phyloP scores from a whole-genome alignment of 2,113 vertebrate species.

The Clarias batrachus region DNA sequence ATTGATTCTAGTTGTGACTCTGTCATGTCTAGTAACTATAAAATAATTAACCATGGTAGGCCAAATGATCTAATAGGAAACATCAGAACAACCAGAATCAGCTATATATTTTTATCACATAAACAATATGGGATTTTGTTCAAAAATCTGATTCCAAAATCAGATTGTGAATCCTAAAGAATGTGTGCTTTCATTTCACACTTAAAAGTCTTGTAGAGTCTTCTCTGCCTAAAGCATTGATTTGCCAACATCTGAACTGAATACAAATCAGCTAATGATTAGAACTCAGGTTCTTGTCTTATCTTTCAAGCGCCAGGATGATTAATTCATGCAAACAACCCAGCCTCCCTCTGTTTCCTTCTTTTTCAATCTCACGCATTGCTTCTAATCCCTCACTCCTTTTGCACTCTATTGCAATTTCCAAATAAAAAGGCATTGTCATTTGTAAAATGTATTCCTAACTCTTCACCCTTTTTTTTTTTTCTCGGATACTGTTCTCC shows the following conservation, averaged over 20 bases:
- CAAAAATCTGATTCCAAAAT: neutral
- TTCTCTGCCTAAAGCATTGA: slow-evolving; percentile 44
- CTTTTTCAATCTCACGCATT: slow-evolving; percentile 8
- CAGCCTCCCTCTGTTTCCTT: slow-evolving; percentile 9
- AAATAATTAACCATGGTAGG: neutral
- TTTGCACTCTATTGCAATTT: slow-evolving; percentile 1
- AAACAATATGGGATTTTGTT: neutral
- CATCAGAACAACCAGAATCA: neutral
- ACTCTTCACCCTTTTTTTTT: neutral
- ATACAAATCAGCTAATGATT: slow-evolving; percentile 60
- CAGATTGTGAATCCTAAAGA: neutral
- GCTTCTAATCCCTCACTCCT: slow-evolving; percentile 31
- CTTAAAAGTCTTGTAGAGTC: slow-evolving; percentile 7
- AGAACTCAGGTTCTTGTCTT: slow-evolving; percentile 43
- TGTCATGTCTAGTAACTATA: neutral
- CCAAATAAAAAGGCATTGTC: neutral
- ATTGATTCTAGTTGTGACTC: neutral
- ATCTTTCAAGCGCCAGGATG: slow-evolving; percentile 48
- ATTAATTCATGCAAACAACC: slow-evolving; percentile 64
- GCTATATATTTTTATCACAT: neutral
- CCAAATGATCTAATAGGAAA: neutral
- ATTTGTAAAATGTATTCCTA: neutral
- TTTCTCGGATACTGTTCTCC: neutral
- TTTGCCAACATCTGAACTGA: slow-evolving; percentile 50
- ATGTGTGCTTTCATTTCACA: neutral